A percentile compares a stretch with the other conserved stretches of the same genome.
These are phyloP conservation scores for Diarsia mendica DNA, from an alignment of 2,888 invertebrate genomes.

Conservation along the genomic window DNA sequence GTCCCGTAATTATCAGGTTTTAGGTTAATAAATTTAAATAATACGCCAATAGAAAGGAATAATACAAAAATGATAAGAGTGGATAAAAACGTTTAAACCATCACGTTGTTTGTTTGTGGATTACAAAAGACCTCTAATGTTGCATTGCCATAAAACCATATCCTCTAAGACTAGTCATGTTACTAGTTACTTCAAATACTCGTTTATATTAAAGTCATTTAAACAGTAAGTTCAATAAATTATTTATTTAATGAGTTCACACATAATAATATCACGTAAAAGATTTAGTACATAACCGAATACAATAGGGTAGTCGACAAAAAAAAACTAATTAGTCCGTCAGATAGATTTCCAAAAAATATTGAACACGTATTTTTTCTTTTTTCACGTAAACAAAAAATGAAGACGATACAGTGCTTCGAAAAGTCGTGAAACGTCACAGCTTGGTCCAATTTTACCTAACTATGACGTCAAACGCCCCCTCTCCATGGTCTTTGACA, in stretches of 20 bases:
- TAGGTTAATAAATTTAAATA: not conserved
- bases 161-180: not conserved
- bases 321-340: no score
- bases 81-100: not conserved
- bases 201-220: not conserved
- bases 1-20: not conserved
- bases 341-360: no score
- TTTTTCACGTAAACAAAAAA: no score
- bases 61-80: not conserved
- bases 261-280: not conserved
- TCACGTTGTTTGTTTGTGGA: not conserved
- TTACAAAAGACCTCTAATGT: slow-evolving; percentile 6
- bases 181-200: not conserved
- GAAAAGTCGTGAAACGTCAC: no score
- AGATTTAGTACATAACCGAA: not conserved
- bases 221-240: not conserved
- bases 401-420: no score
- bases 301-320: no score
- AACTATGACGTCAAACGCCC: no score
- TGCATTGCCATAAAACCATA: not conserved
- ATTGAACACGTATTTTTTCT: no score
- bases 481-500: no score
- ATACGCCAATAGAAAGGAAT: not conserved
- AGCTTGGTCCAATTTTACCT: no score
- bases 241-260: not conserved